phyloP scores from a whole-genome alignment of 2,113 vertebrate species.

The Excalfactoria chinensis region DNA sequence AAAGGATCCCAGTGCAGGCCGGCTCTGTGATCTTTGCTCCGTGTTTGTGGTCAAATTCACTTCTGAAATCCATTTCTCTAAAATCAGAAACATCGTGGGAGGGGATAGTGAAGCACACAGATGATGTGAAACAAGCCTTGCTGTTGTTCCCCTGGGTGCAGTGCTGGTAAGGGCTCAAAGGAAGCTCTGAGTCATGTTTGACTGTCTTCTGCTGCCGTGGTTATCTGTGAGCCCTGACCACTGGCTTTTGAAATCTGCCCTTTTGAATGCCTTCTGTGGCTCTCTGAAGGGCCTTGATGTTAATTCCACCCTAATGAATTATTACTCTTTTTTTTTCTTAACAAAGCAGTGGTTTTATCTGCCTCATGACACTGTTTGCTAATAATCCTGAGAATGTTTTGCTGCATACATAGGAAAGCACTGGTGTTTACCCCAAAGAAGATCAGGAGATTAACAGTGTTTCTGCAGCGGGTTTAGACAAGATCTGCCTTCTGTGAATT shows the following conservation, averaged over 20 bases:
- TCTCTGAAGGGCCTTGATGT: background rate
- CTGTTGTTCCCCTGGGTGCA: background rate
- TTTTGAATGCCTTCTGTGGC: background rate
- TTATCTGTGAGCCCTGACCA: background rate
- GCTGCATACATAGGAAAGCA: background rate
- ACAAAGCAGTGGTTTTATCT: background rate
- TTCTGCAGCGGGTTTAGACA: background rate
- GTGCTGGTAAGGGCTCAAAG: background rate
- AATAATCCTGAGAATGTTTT: background rate
- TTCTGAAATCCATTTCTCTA: background rate
- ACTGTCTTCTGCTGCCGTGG: fast-evolving
- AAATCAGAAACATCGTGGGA: background rate
- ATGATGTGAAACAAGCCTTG: background rate
- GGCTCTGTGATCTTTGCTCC: background rate
- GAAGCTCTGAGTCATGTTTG: background rate
- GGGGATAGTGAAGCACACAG: background rate
- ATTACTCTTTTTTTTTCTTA: background rate
- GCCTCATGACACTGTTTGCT: background rate
- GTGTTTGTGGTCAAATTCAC: background rate
- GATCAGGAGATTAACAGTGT: background rate
- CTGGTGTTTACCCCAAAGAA: background rate
- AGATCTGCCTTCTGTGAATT: background rate
- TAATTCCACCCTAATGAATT: background rate
- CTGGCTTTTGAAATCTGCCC: background rate
- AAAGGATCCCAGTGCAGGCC: background rate